A percentile compares a stretch with the other conserved stretches of the same genome.
Evolutionary conservation across 2,888 invertebrate genomes (phyloP).

Genomic region (Drosophila cracens): DNA sequence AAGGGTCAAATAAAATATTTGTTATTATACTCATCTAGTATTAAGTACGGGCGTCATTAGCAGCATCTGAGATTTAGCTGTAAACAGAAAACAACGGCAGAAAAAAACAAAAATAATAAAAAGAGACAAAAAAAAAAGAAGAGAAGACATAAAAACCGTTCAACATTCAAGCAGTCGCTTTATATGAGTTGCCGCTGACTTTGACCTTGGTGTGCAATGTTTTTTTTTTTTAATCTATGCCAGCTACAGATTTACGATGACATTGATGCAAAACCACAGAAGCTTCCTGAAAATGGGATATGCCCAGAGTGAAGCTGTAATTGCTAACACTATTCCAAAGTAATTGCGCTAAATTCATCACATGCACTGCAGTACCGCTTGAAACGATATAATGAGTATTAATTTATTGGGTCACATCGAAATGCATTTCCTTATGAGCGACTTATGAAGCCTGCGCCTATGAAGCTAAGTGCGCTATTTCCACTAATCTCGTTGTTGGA

Average conservation of each 20-base stretch:
- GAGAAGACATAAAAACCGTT: slow-evolving; percentile 23
- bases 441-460: slow-evolving; percentile 22
- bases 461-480: slow-evolving; percentile 44
- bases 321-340: not conserved
- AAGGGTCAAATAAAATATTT: slow-evolving; percentile 22
- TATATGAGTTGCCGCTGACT: slow-evolving; percentile 39
- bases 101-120: slow-evolving; percentile 9
- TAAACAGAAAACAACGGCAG: slow-evolving; percentile 33
- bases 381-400: not conserved
- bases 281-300: slow-evolving; percentile 47
- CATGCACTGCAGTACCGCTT: slow-evolving; percentile 53
- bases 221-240: slow-evolving; percentile 33
- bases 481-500: slow-evolving; percentile 56
- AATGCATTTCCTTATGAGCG: slow-evolving; percentile 66
- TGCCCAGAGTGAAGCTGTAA: slow-evolving; percentile 3
- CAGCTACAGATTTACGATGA: slow-evolving; percentile 42
- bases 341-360: slow-evolving; percentile 32
- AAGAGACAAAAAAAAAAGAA: slow-evolving; percentile 12
- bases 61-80: slow-evolving; percentile 53
- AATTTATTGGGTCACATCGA: slow-evolving; percentile 32
- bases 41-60: slow-evolving; percentile 43
- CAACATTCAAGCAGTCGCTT: slow-evolving; percentile 39
- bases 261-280: slow-evolving; percentile 56
- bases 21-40: slow-evolving; percentile 18
- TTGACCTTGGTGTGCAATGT: slow-evolving; percentile 64